Percentiles rank a stretch among this genome's conserved stretches.
Evolutionary conservation across 2,113 vertebrate genomes (phyloP).

Genomic region (Sander lucioperca): DNA sequence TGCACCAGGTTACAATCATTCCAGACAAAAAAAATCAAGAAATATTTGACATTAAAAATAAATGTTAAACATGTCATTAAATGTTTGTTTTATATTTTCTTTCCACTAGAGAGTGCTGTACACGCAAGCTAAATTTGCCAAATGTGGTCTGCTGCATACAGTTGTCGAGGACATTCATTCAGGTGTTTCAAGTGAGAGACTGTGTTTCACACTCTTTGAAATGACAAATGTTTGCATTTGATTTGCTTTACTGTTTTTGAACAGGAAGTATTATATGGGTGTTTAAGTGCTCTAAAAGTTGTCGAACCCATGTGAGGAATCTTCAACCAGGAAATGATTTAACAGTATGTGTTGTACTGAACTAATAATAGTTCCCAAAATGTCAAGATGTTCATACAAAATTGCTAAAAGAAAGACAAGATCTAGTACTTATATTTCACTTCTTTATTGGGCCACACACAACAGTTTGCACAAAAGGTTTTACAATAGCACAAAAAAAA

Average conservation of each 20-base stretch:
- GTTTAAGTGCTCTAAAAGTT: not conserved
- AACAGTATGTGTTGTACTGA: not conserved
- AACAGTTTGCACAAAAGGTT: not conserved
- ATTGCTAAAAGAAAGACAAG: not conserved
- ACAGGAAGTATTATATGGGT: not conserved
- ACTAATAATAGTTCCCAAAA: not conserved
- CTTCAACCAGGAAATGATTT: not conserved
- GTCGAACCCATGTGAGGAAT: not conserved
- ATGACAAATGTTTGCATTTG: not conserved
- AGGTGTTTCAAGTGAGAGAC: not conserved
- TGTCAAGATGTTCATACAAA: not conserved
- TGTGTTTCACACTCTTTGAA: not conserved
- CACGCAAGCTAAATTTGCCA: not conserved
- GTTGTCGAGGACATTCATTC: not conserved
- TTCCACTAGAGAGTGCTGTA: conserved; percentile 39
- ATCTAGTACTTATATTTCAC: not conserved
- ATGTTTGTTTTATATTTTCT: not conserved
- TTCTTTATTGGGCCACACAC: conserved; percentile 23
- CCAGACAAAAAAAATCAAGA: not conserved
- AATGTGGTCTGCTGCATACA: not conserved
- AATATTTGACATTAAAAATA: conserved; percentile 22
- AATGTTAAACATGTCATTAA: not conserved
- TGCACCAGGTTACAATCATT: not conserved
- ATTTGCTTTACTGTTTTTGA: conserved; percentile 4
- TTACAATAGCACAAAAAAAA: not conserved